Base-by-base conservation (phyloP, 2,113 vertebrate genomes). In the Hippolais icterina region DNA sequence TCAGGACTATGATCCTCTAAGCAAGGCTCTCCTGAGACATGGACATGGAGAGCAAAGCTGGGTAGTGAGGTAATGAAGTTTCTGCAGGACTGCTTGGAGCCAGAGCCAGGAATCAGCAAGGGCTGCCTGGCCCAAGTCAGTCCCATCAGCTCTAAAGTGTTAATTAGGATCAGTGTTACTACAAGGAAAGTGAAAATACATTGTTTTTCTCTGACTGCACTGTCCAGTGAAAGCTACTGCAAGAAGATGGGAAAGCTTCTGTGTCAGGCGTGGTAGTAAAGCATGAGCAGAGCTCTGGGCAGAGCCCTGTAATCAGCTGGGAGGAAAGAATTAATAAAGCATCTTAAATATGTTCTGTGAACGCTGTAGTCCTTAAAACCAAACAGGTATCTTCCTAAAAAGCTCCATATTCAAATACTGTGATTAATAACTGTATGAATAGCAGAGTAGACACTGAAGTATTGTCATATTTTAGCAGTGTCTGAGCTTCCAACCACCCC, bases 401-500 rank as follows among this genome's bases (percentile, higher is more conserved):
- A 82, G 28, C 7, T 9, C 17, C 33, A 2, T n/a, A n/a, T 57
- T 91, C 14, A 49, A n/a, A 39, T 64, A 33, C 3, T 47, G 23
- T 1, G 1, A 6, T n/a, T 12, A 46, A 21, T 52, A 70, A 39
- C 28, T 46, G 20, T 29, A 16, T 29, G 15, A 66, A 9, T 16
- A 64, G 10, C 41, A 39, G 70, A 57, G 21, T 14, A 83, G 41
- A 33, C 29, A 72, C 14, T 9, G 27, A 86, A 86, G 3, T 15
- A 29, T 9, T 76, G 59, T 3, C 0, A 0, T 39, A 11, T 18
- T 31, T 56, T 24, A 66, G 60, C n/a, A 78, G 27, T 11, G 6
- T 41, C 63, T 80, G 47, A n/a, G 47, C 39, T 86, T 31, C 68
- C 59, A 71, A 4, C 7, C 53, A 80, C 39, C 39, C 35, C 20